Evolutionary conservation across 2,797 vertebrate species (phyloP).

Genomic region (Phyllotis vaccarum): DNA sequence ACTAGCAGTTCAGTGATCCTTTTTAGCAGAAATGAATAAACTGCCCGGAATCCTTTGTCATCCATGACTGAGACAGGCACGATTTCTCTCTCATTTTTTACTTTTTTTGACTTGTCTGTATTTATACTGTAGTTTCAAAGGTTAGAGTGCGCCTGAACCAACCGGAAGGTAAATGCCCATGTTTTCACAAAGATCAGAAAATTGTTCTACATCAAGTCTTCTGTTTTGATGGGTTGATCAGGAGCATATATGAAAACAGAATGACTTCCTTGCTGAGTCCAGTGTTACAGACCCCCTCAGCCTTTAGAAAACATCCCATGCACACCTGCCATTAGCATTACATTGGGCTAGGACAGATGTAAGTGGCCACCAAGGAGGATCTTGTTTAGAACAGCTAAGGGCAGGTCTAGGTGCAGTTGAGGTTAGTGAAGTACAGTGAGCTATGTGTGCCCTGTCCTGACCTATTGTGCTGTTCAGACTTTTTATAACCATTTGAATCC

Average conservation of each 20-base stretch:
- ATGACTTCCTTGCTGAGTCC: constrained; percentile 67
- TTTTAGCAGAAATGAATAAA: constrained; percentile 70
- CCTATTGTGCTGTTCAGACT: constrained; percentile 5
- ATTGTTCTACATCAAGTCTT: constrained; percentile 58
- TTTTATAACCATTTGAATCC: constrained; percentile 35
- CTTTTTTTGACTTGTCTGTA: neutral
- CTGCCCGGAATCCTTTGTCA: constrained; percentile 74
- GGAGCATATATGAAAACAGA: constrained; percentile 78
- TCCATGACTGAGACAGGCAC: constrained; percentile 65
- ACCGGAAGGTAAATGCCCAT: constrained; percentile 65
- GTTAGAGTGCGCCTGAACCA: neutral
- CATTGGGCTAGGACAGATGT: neutral
- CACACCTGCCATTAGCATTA: constrained; percentile 48
- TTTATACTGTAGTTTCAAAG: constrained; percentile 75
- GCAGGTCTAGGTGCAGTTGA: neutral
- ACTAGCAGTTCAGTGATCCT: constrained; percentile 68
- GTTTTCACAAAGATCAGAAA: constrained; percentile 75
- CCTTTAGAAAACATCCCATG: constrained; percentile 63
- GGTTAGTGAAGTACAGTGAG: neutral
- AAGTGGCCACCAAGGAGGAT: neutral
- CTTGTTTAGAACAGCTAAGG: constrained; percentile 33
- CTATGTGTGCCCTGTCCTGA: neutral
- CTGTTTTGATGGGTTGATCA: constrained; percentile 65
- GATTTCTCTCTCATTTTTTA: constrained; percentile 53
- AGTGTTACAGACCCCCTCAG: constrained; percentile 16